Percentiles rank a stretch among this genome's conserved stretches.
phyloP scores from a whole-genome alignment of 2,797 vertebrate species.

The Cryptoblepharus egeriae region DNA sequence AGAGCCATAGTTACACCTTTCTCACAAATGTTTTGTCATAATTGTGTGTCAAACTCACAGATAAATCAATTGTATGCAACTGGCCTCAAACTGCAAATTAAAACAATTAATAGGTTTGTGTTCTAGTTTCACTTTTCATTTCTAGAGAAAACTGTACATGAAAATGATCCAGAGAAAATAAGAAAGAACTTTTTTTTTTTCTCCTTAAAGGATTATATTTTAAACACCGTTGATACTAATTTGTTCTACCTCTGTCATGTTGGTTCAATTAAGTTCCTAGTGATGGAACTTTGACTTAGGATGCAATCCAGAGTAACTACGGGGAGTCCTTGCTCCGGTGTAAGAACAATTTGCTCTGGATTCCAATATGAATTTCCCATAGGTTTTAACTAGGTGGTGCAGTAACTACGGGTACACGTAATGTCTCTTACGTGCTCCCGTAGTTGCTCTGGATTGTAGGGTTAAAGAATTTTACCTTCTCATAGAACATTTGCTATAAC shows the following conservation, averaged over 20 bases:
- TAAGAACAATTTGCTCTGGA: no score
- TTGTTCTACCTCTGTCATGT: constrained; percentile 7
- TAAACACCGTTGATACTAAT: constrained; percentile 16
- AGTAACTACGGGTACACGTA: no score
- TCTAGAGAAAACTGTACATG: neutral
- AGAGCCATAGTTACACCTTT: neutral
- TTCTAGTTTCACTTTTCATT: neutral
- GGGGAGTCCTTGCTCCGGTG: no score
- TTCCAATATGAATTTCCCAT: no score
- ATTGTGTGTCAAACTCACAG: no score
- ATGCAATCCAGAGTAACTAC: no score
- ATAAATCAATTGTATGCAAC: no score
- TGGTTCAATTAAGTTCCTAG: constrained; percentile 30
- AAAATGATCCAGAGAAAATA: neutral
- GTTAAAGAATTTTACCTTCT: constrained; percentile 26
- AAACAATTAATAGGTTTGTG: neutral
- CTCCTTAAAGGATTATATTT: neutral
- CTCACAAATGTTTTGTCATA: neutral
- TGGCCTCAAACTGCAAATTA: neutral
- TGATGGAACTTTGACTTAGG: constrained; percentile 47
- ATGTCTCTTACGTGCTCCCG: no score
- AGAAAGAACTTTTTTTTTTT: constrained; percentile 6
- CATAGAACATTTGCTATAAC: constrained; percentile 5
- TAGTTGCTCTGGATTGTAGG: no score
- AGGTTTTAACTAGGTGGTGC: no score